These are phyloP conservation scores for Monodelphis domestica DNA, from an alignment of 2,797 vertebrate species.

Conservation along the genomic window DNA sequence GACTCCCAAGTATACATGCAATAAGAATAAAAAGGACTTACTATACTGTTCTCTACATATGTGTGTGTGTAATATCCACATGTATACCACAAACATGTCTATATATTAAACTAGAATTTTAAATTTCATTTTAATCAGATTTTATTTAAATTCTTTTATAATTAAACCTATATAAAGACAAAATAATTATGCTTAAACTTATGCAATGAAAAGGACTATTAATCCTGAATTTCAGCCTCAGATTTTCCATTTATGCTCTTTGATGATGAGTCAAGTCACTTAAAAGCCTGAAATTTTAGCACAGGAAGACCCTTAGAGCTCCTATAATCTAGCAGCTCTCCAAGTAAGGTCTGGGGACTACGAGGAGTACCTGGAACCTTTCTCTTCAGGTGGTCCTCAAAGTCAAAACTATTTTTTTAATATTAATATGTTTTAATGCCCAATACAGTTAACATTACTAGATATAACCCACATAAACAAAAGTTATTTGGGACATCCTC, in stretches of 20 bases:
- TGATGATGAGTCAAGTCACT: not conserved
- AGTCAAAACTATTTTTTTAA: not conserved
- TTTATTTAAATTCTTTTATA: not conserved
- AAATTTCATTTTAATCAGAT: not conserved
- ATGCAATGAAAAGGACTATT: not conserved
- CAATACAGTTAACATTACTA: not conserved
- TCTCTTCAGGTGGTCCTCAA: not conserved
- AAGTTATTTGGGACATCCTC: not conserved
- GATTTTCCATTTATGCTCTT: not conserved
- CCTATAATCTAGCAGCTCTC: not conserved
- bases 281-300: not conserved
- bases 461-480: not conserved
- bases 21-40: not conserved
- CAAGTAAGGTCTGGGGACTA: not conserved
- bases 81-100: not conserved
- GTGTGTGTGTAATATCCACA: not conserved
- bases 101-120: not conserved
- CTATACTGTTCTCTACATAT: not conserved
- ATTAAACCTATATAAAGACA: not conserved
- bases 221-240: not conserved
- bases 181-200: not conserved
- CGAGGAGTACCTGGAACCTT: not conserved
- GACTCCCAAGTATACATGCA: not conserved
- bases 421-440: not conserved
- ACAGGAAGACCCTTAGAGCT: not conserved